Evolutionary conservation across 2,797 vertebrate species (phyloP).

Genomic region (Sebastes reedi): DNA sequence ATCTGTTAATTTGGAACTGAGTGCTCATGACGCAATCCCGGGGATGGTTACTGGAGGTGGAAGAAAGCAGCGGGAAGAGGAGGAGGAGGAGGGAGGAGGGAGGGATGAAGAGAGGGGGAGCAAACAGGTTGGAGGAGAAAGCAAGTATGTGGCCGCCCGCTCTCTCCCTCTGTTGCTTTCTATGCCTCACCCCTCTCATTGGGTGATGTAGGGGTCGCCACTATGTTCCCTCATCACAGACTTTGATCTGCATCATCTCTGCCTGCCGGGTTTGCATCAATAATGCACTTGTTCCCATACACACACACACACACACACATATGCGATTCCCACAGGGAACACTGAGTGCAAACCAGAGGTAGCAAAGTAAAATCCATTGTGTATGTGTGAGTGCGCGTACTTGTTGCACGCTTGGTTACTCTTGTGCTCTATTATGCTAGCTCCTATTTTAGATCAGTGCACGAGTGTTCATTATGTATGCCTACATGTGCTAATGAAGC

Average conservation of each 20-base stretch:
- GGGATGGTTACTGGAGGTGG: constrained; percentile 37
- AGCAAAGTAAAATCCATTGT: constrained; percentile 56
- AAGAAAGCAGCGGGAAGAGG: constrained; percentile 14
- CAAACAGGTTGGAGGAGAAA: constrained; percentile 39
- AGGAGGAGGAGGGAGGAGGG: neutral
- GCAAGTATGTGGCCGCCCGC: neutral
- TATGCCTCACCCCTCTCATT: neutral
- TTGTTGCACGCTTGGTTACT: constrained; percentile 45
- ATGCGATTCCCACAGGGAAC: constrained; percentile 46
- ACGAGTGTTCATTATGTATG: constrained; percentile 52
- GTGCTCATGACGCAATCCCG: constrained; percentile 52
- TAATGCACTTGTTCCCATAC: constrained; percentile 64
- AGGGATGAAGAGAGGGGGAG: neutral
- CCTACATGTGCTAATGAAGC: constrained; percentile 61
- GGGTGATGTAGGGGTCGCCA: constrained; percentile 21
- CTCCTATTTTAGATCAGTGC: constrained; percentile 67
- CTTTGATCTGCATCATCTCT: constrained; percentile 74
- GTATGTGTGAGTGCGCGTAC: constrained; percentile 25
- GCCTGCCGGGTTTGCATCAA: constrained; percentile 67
- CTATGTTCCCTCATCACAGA: constrained; percentile 57
- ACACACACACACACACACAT: constrained; percentile 34
- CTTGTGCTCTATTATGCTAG: constrained; percentile 45
- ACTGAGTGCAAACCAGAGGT: constrained; percentile 51
- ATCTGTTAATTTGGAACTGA: constrained; percentile 77
- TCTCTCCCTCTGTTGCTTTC: neutral